Evolutionary conservation across 2,888 invertebrate genomes (phyloP), one percentile per base, ranked within the genome.

Genomic region (Augochlorella aurata): DNA sequence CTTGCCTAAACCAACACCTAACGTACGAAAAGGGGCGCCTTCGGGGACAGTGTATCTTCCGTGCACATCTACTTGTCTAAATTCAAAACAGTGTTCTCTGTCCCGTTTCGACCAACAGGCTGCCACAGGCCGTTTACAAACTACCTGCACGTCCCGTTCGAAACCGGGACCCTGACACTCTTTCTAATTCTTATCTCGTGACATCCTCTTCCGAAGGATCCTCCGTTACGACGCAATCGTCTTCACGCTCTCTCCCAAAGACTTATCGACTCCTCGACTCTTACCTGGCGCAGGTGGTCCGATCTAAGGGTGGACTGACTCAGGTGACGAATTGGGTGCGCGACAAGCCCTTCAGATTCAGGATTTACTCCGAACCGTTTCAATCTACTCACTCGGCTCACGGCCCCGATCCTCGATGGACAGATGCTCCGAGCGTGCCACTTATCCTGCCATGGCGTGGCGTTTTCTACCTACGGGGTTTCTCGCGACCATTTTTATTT

Each of bases 1-100:
- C 90, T 91, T 92, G 90, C 90, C 90, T 89, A 90, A 91, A 90
- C 85, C 87, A 91, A 90, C 90, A 90, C 87, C 89, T 90, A 85
- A 84, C 83, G 84, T 78, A 85, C 76, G 86, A 90, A 89, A 90
- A 89, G 85, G 88, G 87, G 86, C 88, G 86, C 86, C 89, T 89
- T 82, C 85, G 83, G 83, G 79, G 88, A 88, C 85, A 74, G 82
- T 82, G 77, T 89, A 91, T 92, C 90, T 86, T 80, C 81, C 87
- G 49, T 78, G 79, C 86, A 86, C 88, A 90, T 91, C 90, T 90
- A 86, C 85, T 81, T 81, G 79, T 85, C 79, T 82, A 81, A 80
- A 85, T 82, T 85, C 87, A 82, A 86, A 84, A 88, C 88, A 86
- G 65, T 78, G 84, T 77, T 79, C 74, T 69, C 16, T n/a, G 77